Conservation (phyloP, 2,888 invertebrate genomes). For the Ormyrus labotus region DNA sequence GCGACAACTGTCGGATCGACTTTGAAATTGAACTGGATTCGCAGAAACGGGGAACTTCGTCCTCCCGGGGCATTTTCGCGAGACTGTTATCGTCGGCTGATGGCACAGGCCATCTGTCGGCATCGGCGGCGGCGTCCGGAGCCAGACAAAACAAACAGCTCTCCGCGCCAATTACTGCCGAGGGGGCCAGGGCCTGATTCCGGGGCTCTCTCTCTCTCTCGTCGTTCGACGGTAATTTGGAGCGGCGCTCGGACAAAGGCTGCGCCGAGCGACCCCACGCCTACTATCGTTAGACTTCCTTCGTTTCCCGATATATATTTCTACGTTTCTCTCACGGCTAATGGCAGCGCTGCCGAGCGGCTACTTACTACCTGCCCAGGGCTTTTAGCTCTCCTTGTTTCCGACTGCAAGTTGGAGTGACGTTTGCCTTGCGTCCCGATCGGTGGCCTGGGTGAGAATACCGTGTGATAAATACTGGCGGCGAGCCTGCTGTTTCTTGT, state of each 20-base stretch:
- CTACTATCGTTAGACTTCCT: slow-evolving; percentile 49
- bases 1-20: slow-evolving; percentile 53
- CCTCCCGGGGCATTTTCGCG: slow-evolving; percentile 50
- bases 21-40: slow-evolving; percentile 56
- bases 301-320: background rate
- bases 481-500: too few species aligned
- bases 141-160: slow-evolving; percentile 73
- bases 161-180: slow-evolving; percentile 67
- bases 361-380: background rate
- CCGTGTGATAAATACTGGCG: too few species aligned
- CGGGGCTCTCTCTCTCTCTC: slow-evolving; percentile 45
- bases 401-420: too few species aligned
- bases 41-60: slow-evolving; percentile 22
- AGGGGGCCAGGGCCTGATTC: slow-evolving; percentile 62
- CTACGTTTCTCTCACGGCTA: too few species aligned
- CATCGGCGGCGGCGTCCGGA: slow-evolving; percentile 60
- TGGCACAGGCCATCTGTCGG: slow-evolving; percentile 66
- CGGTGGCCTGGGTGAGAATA: too few species aligned
- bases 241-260: slow-evolving; percentile 66
- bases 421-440: too few species aligned
- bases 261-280: slow-evolving; percentile 47
- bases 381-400: too few species aligned
- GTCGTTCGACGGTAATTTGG: slow-evolving; percentile 66
- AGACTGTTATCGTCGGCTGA: slow-evolving; percentile 48
- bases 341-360: too few species aligned